Percentiles rank a stretch among this genome's conserved stretches.
phyloP scores from a whole-genome alignment of 2,113 vertebrate genomes.

The Mystacornis crossleyi region DNA sequence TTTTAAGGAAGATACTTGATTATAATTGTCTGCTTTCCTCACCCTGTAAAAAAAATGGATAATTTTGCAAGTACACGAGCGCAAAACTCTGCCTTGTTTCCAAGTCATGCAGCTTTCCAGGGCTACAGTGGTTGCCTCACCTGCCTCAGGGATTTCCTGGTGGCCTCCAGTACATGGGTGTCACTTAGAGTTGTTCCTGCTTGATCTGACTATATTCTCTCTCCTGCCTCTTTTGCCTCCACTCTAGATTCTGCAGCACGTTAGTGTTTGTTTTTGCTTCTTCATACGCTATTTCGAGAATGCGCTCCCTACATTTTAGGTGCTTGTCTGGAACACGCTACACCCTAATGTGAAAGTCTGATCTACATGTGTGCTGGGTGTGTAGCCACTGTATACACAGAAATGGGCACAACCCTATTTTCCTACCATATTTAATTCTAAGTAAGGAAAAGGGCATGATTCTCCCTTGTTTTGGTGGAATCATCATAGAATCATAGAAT shows the following conservation, averaged over 20 bases:
- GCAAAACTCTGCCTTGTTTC: not conserved
- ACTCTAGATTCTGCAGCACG: not conserved
- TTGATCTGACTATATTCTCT: not conserved
- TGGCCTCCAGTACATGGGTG: not conserved
- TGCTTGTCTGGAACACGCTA: not conserved
- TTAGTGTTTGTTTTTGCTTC: not conserved
- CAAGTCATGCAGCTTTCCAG: not conserved
- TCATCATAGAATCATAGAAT: not conserved
- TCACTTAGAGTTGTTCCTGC: not conserved
- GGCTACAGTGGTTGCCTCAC: not conserved
- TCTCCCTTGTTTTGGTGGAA: not conserved
- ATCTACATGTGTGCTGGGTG: fast-evolving
- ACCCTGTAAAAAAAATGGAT: not conserved
- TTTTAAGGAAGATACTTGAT: not conserved
- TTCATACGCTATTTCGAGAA: fast-evolving
- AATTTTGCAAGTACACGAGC: not conserved
- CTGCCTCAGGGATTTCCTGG: not conserved
- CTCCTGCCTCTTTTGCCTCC: not conserved
- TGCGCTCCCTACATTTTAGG: not conserved
- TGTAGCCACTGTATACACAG: not conserved
- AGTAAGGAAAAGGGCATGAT: not conserved
- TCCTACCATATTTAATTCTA: not conserved
- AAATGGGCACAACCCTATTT: not conserved
- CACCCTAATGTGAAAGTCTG: not conserved
- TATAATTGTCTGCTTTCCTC: not conserved